Evolutionary conservation across 2,888 invertebrate species (phyloP), one percentile per base, ranked within the genome.

Genomic region (Terebella lapidaria): DNA sequence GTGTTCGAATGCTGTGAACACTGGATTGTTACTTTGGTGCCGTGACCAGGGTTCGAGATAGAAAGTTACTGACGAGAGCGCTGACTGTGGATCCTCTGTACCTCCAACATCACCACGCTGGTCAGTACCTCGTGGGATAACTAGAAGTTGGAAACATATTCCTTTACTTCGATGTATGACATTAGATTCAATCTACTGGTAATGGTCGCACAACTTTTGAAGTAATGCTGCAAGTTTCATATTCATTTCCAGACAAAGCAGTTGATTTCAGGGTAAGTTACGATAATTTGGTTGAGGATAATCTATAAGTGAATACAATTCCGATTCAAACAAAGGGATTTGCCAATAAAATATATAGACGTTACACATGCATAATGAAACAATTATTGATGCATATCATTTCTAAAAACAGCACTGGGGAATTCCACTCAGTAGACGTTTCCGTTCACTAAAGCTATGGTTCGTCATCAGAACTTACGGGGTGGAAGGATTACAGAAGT

Each of bases 61-160:
- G 91, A 71, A 87, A 88, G 77, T 87, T 92, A 67, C 83, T 97
- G 71, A 96, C 96, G 15, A 91, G 93, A 58, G 97, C 97, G 0
- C 84, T 99, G 64, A 96, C 96, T 3, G 97, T 99, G 24, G 96
- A 99, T 83, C 99, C 99, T 3, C 84, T 99, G 47, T 99, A 99
- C 79, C 86, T 99, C 10, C 94, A 97, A 78, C 99, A 99, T 80
- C 92, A 92, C 70, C 94, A 95, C 82, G 94, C 74, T 54, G 74
- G 76, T 73, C 66, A 55, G 63, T 59, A 15, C n/a, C n/a, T n/a
- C n/a, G n/a, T n/a, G n/a, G n/a, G n/a, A n/a, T n/a, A n/a, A n/a
- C n/a, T n/a, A n/a, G n/a, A n/a, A n/a, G n/a, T n/a, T n/a, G n/a
- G 10, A 35, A 35, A 35, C 10, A 35, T n/a, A 35, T 35, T 35